phyloP scores from a whole-genome alignment of 2,797 vertebrate genomes.

The Enteromius thamalakanensis region DNA sequence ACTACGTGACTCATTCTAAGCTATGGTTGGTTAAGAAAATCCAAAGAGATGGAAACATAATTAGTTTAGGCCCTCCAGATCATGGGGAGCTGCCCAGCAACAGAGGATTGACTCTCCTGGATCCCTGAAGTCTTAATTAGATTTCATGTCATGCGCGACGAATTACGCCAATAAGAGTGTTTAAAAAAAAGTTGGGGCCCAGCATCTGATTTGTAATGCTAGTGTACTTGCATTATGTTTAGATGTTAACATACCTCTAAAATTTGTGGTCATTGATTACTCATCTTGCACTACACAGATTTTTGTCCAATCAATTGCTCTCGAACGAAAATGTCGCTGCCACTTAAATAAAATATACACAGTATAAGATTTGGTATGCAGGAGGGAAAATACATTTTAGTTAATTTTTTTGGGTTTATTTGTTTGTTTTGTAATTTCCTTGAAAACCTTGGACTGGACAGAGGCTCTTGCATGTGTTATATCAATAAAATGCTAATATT shows the following conservation, averaged over 20 bases:
- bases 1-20: slow-evolving; percentile 32
- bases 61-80: slow-evolving; percentile 36
- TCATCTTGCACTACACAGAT: slow-evolving; percentile 17
- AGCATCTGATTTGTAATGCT: not conserved
- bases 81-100: slow-evolving; percentile 31
- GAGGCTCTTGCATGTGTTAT: too few species aligned
- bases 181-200: not conserved
- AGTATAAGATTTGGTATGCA: not conserved
- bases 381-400: not conserved
- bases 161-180: slow-evolving; percentile 28
- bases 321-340: not conserved
- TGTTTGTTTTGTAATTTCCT: too few species aligned
- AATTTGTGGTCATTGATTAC: slow-evolving; percentile 7
- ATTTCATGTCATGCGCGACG: slow-evolving; percentile 3
- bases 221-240: not conserved
- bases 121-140: slow-evolving; percentile 36
- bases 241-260: not conserved
- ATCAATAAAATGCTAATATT: too few species aligned
- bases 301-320: not conserved
- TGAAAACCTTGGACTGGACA: too few species aligned
- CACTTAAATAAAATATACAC: not conserved
- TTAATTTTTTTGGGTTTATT: too few species aligned
- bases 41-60: slow-evolving; percentile 37
- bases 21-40: slow-evolving; percentile 20
- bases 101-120: slow-evolving; percentile 29